These are phyloP conservation scores for Carassius gibelio DNA, from an alignment of 2,113 vertebrate genomes.

Conservation along the genomic window DNA sequence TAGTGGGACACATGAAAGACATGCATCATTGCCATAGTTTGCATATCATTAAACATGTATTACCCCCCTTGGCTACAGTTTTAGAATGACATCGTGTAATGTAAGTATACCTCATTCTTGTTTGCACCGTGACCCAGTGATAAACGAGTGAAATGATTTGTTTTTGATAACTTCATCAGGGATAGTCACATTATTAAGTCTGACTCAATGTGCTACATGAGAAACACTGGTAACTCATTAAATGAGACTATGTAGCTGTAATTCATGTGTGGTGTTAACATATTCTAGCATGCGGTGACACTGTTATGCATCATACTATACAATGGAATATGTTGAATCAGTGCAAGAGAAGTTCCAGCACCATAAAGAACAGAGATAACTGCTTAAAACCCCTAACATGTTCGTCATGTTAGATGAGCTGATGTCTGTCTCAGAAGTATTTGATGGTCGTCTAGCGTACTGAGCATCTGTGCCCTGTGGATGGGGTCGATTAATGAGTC, in stretches of 20 bases:
- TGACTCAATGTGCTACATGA: conserved; percentile 48
- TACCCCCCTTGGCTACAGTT: conserved; percentile 82
- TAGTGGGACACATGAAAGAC: conserved; percentile 46
- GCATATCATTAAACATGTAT: conserved; percentile 88
- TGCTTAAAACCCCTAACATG: too few species aligned
- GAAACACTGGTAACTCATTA: conserved; percentile 47
- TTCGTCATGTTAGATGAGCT: conserved; percentile 35
- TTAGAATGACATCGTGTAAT: conserved; percentile 83
- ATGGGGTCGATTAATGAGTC: conserved; percentile 74
- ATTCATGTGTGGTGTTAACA: conserved; percentile 48
- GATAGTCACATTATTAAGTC: conserved; percentile 49
- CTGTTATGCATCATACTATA: conserved; percentile 52
- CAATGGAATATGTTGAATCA: conserved; percentile 41
- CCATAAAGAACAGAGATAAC: neutral
- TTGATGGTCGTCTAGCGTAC: conserved; percentile 64
- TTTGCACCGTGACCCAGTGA: conserved; percentile 74
- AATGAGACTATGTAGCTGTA: conserved; percentile 32
- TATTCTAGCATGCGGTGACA: conserved; percentile 47
- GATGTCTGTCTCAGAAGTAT: conserved; percentile 30
- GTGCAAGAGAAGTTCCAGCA: conserved; percentile 23
- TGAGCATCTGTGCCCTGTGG: conserved; percentile 74
- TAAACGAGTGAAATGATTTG: conserved; percentile 82
- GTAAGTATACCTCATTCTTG: conserved; percentile 68
- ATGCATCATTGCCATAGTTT: conserved; percentile 88
- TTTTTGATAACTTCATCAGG: conserved; percentile 85